Evolutionary conservation across 2,113 vertebrate genomes (phyloP).

Genomic region (Odontesthes bonariensis): DNA sequence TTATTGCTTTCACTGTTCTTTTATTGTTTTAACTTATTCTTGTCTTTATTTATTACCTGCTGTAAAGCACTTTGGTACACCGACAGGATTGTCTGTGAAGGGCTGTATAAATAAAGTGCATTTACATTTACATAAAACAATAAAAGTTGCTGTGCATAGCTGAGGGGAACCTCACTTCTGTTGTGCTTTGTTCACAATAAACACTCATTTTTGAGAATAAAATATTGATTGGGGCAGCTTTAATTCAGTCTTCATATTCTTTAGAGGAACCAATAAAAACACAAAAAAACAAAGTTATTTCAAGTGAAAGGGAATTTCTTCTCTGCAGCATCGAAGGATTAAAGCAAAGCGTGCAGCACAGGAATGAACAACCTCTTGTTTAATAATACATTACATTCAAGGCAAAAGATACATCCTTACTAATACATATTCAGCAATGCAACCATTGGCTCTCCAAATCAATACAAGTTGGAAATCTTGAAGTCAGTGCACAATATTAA

Average conservation of each 20-base stretch:
- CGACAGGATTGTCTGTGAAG: too few species aligned
- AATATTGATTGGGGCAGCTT: not conserved
- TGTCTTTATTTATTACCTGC: too few species aligned
- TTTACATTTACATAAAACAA: too few species aligned
- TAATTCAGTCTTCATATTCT: not conserved
- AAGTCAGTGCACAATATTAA: constrained; percentile 84
- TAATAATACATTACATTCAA: constrained; percentile 85
- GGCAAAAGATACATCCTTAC: constrained; percentile 81
- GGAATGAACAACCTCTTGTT: constrained; percentile 73
- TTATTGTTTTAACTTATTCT: too few species aligned
- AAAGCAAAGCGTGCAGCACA: constrained; percentile 7
- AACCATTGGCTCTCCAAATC: constrained; percentile 74
- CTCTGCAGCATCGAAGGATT: not conserved
- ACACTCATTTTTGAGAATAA: not conserved
- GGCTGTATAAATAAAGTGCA: too few species aligned
- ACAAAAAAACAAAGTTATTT: not conserved
- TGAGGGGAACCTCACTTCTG: too few species aligned
- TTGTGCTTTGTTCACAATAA: not conserved
- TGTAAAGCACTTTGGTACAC: too few species aligned
- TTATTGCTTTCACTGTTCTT: too few species aligned
- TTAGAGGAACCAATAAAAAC: not conserved
- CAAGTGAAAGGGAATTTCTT: not conserved
- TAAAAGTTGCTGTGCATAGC: too few species aligned
- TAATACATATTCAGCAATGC: constrained; percentile 81
- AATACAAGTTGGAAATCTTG: constrained; percentile 73